Evolutionary conservation across 2,113 vertebrate species (phyloP).

Genomic region (Ictidomys tridecemlineatus): DNA sequence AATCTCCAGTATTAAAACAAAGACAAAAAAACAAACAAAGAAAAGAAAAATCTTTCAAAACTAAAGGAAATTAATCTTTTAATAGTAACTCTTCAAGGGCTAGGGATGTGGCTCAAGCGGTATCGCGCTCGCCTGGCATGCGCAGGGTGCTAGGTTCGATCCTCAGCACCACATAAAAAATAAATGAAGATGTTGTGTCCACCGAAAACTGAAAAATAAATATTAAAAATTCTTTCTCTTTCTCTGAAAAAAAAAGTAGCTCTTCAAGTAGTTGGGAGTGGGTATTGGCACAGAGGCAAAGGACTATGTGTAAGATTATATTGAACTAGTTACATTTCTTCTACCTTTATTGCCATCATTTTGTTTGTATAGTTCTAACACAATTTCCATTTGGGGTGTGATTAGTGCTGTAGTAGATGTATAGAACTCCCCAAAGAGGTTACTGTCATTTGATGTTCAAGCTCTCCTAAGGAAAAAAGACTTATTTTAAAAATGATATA

Average conservation of each 20-base stretch:
- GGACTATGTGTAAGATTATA: background rate
- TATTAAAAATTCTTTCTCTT: too few species aligned
- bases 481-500: background rate
- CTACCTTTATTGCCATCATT: background rate
- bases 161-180: too few species aligned
- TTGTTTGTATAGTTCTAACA: background rate
- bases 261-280: background rate
- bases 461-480: background rate
- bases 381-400: background rate
- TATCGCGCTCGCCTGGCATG: too few species aligned
- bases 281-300: background rate
- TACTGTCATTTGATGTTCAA: background rate
- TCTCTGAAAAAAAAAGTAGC: background rate
- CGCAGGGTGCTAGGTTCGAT: too few species aligned
- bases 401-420: background rate
- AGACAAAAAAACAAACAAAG: background rate
- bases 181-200: too few species aligned
- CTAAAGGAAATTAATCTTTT: background rate
- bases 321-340: fast-evolving
- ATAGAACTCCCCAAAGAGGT: background rate
- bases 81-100: background rate
- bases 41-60: background rate
- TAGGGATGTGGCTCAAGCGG: too few species aligned
- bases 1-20: background rate
- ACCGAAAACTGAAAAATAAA: too few species aligned